phyloP scores from a whole-genome alignment of 1,140 invertebrate species.

The honey bee (Apis mellifera) region Amel_HAv3.1 CM009946.2:3638501-3639000 shows the following conservation, averaged over 20 bases:
- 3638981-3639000: slow-evolving; percentile 45
- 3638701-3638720: not conserved
- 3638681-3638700: not conserved
- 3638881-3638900: slow-evolving; percentile 67
- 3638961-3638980: slow-evolving; percentile 39
- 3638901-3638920: slow-evolving; percentile 35
- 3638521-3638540: no score
- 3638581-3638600: slow-evolving; percentile 21
- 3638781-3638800: not conserved
- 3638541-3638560: slow-evolving; percentile 1
- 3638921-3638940: slow-evolving; percentile 41
- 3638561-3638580: not conserved
- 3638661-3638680: no score
- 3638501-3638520: slow-evolving; percentile 4
- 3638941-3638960: slow-evolving; percentile 36
- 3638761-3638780: not conserved
- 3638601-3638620: slow-evolving; percentile 28
- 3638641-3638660: not conserved
- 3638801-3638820: not conserved
- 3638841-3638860: slow-evolving; percentile 49
- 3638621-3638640: not conserved
- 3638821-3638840: slow-evolving; percentile 57
- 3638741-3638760: not conserved
- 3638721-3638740: not conserved
- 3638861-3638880: slow-evolving; percentile 29